Evolutionary conservation across 2,113 vertebrate genomes (phyloP), one percentile per base, ranked within the genome.

Genomic region (Raja brachyura): DNA sequence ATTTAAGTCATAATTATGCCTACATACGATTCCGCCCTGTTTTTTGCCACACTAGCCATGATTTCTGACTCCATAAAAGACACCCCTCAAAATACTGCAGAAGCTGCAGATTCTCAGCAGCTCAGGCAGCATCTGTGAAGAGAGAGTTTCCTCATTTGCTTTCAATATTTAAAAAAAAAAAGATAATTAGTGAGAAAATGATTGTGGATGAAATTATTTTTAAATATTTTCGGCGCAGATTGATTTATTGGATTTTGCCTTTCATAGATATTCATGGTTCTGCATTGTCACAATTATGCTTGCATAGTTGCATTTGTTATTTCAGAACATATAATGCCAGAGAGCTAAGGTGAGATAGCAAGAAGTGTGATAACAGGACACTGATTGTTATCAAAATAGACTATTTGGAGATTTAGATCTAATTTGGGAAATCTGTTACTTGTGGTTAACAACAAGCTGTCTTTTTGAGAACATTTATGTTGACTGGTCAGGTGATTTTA

Each of bases 401-500:
- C 31, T 61, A 63, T 63, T 63, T 20, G 5, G 81, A 61, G 81
- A 11, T 86, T 86, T 86, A 16, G 28, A 88, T 88, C 59, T 18
- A 61, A 28, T 63, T 88, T 88, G 63, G 59, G 5, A 88, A 63
- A 88, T 66, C 28, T 18, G 25, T 86, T 86, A n/a, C 81, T 25
- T 61, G 54, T 61, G 25, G 25, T 61, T n/a, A 86, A 61, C 81
- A 85, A 22, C 81, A 85, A 85, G 56, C 61, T n/a, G 8, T 63
- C 28, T n/a, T 66, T 14, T 88, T 88, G 83, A 63, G 56, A 88
- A 88, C 31, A 88, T 63, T 88, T 25, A 88, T 88, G 13, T 88
- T 63, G n/a, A 59, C 61, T 63, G 59, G 63, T 88, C 83, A 63
- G 59, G 59, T n/a, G 83, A 88, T 66, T 88, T 88, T 88, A n/a